These are phyloP conservation scores for Noctuana brunneofusca DNA, from an alignment of 2,888 invertebrate species.

Conservation along the genomic window DNA sequence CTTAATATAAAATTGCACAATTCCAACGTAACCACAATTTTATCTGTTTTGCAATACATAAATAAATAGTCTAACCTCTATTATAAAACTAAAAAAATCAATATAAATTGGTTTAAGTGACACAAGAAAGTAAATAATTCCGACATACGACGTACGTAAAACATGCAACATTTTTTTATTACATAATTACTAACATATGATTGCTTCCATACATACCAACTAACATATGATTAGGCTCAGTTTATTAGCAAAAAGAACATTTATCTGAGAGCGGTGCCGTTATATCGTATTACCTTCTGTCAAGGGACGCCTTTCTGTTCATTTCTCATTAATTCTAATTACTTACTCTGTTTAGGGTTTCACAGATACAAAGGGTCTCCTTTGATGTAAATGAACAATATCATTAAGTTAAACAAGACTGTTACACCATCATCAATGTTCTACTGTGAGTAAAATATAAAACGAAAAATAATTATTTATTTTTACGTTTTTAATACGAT, in stretches of 20 bases:
- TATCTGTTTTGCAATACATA: too few species aligned
- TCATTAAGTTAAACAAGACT: slow-evolving; percentile 15
- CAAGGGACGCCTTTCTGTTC: slow-evolving; percentile 62
- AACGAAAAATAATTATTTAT: not conserved
- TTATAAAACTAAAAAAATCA: too few species aligned
- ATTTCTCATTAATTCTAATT: slow-evolving; percentile 73
- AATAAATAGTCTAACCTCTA: too few species aligned
- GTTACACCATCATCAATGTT: slow-evolving; percentile 36
- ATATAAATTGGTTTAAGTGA: too few species aligned
- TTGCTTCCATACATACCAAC: too few species aligned
- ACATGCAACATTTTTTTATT: not conserved
- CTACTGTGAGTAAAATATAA: slow-evolving; percentile 21
- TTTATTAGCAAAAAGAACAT: slow-evolving; percentile 24
- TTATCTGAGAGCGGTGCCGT: slow-evolving; percentile 36
- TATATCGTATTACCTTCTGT: slow-evolving; percentile 63
- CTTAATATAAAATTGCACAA: too few species aligned
- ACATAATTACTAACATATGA: not conserved
- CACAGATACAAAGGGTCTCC: slow-evolving; percentile 43
- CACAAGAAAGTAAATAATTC: too few species aligned
- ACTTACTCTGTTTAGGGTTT: slow-evolving; percentile 58
- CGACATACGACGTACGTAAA: too few species aligned
- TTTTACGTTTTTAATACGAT: too few species aligned
- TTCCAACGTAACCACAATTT: too few species aligned
- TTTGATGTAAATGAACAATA: slow-evolving; percentile 27
- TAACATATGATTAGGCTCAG: slow-evolving; percentile 2